Evolutionary conservation across 2,888 invertebrate genomes (phyloP).

Genomic region (Tenthredo distinguenda): DNA sequence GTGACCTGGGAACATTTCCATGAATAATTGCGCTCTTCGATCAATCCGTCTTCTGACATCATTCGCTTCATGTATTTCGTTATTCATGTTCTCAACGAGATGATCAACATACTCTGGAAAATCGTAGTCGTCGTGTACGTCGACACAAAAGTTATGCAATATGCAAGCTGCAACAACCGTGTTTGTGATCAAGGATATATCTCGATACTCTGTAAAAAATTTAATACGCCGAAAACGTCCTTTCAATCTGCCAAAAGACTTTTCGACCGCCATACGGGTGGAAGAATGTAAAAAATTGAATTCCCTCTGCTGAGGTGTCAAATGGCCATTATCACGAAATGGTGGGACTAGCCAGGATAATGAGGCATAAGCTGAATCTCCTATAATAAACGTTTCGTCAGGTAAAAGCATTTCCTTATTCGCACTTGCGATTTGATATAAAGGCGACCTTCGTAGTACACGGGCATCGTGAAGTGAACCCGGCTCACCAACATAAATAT

Average conservation of each 20-base stretch:
- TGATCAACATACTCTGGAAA: not conserved
- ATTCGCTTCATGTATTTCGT: too few relatives aligned
- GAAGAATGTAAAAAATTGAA: conserved; percentile 57
- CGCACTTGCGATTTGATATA: conserved; percentile 48
- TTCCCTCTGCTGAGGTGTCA: conserved; percentile 54
- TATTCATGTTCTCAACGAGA: too few relatives aligned
- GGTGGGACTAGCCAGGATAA: conserved; percentile 56
- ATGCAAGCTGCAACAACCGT: conserved; percentile 54
- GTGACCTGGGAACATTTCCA: too few relatives aligned
- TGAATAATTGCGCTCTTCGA: too few relatives aligned
- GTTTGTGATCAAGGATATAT: conserved; percentile 56
- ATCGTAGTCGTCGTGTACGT: conserved; percentile 53
- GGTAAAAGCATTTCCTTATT: conserved; percentile 53
- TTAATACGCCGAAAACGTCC: conserved; percentile 55
- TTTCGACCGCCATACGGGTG: conserved; percentile 55
- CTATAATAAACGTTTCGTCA: conserved; percentile 57
- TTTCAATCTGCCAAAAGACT: conserved; percentile 56
- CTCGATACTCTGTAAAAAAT: conserved; percentile 56
- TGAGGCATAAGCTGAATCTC: conserved; percentile 60
- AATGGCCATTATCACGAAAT: conserved; percentile 13
- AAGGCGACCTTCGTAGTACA: conserved; percentile 60
- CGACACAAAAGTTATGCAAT: conserved; percentile 55
- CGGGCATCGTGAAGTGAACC: conserved; percentile 59
- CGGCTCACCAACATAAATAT: conserved; percentile 2
- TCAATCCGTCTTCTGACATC: too few relatives aligned